Conservation (phyloP, 2,888 invertebrate genomes). For the Laspeyria flexula region DNA sequence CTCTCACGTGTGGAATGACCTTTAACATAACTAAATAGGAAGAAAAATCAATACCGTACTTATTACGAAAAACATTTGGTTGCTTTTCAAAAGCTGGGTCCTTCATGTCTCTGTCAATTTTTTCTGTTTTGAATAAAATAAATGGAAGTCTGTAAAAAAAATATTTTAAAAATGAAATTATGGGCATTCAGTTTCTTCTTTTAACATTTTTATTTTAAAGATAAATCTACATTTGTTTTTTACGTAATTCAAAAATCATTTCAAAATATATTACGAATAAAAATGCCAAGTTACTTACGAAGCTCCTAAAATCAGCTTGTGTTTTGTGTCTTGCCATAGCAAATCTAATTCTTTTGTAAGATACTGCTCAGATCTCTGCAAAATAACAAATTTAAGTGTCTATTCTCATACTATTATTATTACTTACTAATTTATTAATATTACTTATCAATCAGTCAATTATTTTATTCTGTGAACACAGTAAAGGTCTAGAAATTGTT, state of each 20-base stretch:
- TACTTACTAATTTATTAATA: too few relatives aligned
- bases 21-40: not conserved
- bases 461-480: too few relatives aligned
- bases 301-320: slow-evolving; percentile 77
- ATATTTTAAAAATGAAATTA: not conserved
- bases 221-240: too few relatives aligned
- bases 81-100: slow-evolving; percentile 77
- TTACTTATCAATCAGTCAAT: too few relatives aligned
- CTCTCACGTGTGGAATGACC: too few relatives aligned
- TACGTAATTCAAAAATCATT: too few relatives aligned
- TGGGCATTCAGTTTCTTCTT: too few relatives aligned
- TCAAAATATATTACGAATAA: too few relatives aligned
- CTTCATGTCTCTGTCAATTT: slow-evolving; percentile 70
- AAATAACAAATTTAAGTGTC: not conserved
- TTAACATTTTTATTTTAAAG: too few relatives aligned
- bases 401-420: too few relatives aligned
- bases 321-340: slow-evolving; percentile 73
- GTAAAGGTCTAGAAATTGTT: too few relatives aligned
- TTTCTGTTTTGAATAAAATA: slow-evolving; percentile 76
- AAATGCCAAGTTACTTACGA: slow-evolving; percentile 73
- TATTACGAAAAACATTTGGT: slow-evolving; percentile 52
- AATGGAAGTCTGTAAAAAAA: slow-evolving; percentile 70
- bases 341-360: slow-evolving; percentile 72
- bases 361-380: slow-evolving; percentile 76
- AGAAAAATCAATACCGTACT: slow-evolving; percentile 48